A percentile compares a stretch with the other conserved stretches of the same genome.
These are phyloP conservation scores for Motacilla alba DNA, from an alignment of 2,113 vertebrate genomes.

Conservation along the genomic window DNA sequence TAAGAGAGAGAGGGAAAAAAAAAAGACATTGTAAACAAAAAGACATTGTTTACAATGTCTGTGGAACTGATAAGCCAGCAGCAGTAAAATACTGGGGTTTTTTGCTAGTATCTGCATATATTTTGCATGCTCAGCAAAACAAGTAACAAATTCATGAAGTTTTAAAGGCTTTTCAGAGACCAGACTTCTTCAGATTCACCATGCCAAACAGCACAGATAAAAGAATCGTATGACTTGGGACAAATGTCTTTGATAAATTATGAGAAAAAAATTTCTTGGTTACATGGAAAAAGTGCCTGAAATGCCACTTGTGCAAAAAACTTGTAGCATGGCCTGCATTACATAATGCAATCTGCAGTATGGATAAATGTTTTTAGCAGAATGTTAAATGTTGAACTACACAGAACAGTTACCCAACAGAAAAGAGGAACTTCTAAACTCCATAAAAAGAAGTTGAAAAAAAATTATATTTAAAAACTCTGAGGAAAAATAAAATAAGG, in stretches of 20 bases:
- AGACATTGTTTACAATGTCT: not conserved
- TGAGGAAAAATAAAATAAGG: not conserved
- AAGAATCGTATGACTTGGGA: not conserved
- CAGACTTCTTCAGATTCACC: not conserved
- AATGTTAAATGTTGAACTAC: not conserved
- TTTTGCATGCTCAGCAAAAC: not conserved
- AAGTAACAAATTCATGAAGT: not conserved
- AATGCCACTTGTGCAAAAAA: not conserved
- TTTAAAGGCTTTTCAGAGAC: not conserved
- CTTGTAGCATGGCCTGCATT: not conserved
- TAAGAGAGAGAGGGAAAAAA: fast-evolving
- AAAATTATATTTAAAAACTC: not conserved
- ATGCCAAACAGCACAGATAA: not conserved
- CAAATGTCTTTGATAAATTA: not conserved
- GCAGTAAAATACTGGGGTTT: not conserved
- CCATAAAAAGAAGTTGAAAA: not conserved
- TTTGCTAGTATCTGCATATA: not conserved
- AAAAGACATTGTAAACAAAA: not conserved
- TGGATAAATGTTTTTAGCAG: not conserved
- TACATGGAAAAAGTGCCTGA: not conserved
- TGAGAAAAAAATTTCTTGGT: not conserved
- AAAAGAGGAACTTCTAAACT: not conserved
- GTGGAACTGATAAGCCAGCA: not conserved
- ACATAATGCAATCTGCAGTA: not conserved
- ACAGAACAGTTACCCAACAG: not conserved